phyloP scores from a whole-genome alignment of 2,113 vertebrate species.

The Petrocephalus microphthalmus region DNA sequence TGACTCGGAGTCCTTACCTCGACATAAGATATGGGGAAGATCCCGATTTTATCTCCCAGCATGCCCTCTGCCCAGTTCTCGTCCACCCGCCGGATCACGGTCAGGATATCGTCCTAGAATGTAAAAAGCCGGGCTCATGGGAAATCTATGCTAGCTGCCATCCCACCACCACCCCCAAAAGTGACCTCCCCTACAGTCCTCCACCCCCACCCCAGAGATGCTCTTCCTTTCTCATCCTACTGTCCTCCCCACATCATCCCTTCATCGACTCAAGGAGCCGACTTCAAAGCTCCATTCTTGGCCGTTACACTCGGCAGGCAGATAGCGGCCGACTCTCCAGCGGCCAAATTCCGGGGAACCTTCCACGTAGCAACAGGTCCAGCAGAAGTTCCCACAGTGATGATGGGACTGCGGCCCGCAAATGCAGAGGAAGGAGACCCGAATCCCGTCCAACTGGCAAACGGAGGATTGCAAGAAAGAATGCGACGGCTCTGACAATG shows the following conservation, averaged over 20 bases:
- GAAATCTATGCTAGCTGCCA: background rate
- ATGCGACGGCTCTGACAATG: background rate
- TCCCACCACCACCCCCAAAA: background rate
- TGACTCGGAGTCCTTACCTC: constrained; percentile 68
- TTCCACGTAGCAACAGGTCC: background rate
- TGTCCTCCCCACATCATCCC: background rate
- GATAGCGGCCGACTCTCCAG: background rate
- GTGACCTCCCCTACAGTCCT: background rate
- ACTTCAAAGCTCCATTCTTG: background rate
- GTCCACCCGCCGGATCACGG: constrained; percentile 95
- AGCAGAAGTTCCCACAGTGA: background rate
- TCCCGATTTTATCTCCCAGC: constrained; percentile 98
- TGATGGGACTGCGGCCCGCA: background rate
- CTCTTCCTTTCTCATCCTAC: background rate
- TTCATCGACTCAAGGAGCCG: background rate
- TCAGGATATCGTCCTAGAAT: constrained; percentile 86
- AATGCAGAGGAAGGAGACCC: background rate
- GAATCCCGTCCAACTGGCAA: background rate
- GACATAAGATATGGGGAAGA: constrained; percentile 97
- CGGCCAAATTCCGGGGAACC: background rate
- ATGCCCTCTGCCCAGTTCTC: constrained; percentile 99
- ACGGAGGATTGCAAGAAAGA: background rate
- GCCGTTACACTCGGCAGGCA: background rate
- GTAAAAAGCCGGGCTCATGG: background rate
- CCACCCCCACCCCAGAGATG: background rate